These are phyloP conservation scores for Oxystoma pomonae DNA, from an alignment of 2,888 invertebrate genomes.

Conservation along the genomic window DNA sequence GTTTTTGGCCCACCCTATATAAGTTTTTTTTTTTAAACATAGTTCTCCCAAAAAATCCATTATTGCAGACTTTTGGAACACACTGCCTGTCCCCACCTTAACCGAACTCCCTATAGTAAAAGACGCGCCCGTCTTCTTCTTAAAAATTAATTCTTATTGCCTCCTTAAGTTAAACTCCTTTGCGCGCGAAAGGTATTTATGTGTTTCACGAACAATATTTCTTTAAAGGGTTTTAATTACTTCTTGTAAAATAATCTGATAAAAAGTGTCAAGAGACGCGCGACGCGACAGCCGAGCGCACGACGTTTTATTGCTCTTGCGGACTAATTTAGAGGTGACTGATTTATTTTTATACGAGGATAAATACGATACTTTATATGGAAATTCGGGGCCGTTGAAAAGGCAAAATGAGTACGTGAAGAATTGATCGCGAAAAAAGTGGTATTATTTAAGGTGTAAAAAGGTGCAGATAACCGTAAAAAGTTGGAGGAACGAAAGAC, in stretches of 20 bases:
- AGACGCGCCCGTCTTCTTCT: too few relatives aligned
- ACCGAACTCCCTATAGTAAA: too few relatives aligned
- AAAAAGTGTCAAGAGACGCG: slow-evolving; percentile 14
- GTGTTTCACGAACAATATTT: not conserved
- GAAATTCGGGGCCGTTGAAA: not conserved
- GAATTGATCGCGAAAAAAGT: not conserved
- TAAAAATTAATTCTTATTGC: too few relatives aligned
- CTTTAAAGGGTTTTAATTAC: slow-evolving; percentile 21
- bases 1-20: too few relatives aligned
- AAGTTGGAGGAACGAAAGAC: too few relatives aligned
- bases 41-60: too few relatives aligned
- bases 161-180: too few relatives aligned
- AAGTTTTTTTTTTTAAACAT: too few relatives aligned
- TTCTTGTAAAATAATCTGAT: slow-evolving; percentile 25
- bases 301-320: slow-evolving; percentile 21
- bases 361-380: not conserved
- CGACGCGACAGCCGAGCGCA: not conserved
- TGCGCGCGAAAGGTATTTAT: not conserved
- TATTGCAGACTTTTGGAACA: too few relatives aligned
- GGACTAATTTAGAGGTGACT: slow-evolving; percentile 19
- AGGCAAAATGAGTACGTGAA: not conserved
- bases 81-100: too few relatives aligned
- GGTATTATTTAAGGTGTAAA: too few relatives aligned
- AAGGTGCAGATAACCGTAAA: too few relatives aligned
- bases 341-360: slow-evolving; percentile 4